phyloP scores from a whole-genome alignment of 2,113 vertebrate genomes.

The Microtus richardsoni region DNA sequence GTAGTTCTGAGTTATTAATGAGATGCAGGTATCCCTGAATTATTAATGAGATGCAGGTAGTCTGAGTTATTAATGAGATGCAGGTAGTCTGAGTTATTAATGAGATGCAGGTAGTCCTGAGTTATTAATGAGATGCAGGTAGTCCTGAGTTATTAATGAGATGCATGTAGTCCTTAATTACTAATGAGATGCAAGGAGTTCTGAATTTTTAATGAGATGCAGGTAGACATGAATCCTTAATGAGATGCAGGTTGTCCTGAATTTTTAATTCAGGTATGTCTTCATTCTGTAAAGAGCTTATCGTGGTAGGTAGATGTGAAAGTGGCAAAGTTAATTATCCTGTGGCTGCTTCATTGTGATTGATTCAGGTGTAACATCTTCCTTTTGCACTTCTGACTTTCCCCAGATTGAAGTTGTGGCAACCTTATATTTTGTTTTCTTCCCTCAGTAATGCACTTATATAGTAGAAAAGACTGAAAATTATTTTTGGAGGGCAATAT shows the following conservation, averaged over 20 bases:
- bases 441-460: not conserved
- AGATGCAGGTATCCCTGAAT: too few species aligned
- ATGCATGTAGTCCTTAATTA: too few species aligned
- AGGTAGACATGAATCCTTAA: not conserved
- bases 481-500: conserved; percentile 40
- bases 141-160: too few species aligned
- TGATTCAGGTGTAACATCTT: conserved; percentile 6
- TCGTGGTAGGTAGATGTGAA: not conserved
- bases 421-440: not conserved
- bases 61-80: too few species aligned
- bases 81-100: too few species aligned
- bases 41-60: too few species aligned
- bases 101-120: too few species aligned
- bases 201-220: not conserved
- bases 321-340: conserved; percentile 44
- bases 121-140: too few species aligned
- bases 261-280: conserved; percentile 48
- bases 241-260: not conserved
- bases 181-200: not conserved
- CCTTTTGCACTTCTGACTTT: conserved; percentile 54
- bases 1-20: too few species aligned
- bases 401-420: conserved; percentile 20
- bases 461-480: conserved; percentile 24
- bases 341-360: conserved; percentile 56
- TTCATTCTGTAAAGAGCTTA: conserved; percentile 28